Conservation (phyloP, 2,888 invertebrate species). For the Onthophagus sagittarius region DNA sequence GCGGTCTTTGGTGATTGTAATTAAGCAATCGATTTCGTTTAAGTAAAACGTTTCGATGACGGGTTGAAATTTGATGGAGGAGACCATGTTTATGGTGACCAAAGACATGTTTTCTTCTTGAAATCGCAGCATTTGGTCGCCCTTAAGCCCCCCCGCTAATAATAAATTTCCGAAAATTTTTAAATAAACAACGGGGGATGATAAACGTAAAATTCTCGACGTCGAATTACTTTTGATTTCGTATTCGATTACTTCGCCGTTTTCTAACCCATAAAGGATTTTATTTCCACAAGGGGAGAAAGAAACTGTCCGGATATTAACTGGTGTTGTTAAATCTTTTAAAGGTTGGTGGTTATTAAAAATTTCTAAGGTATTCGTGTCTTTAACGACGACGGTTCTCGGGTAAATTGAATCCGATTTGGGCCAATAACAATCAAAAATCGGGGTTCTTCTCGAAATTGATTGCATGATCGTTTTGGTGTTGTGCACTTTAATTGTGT, state of each 20-base stretch:
- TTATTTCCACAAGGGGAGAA: constrained; percentile 40
- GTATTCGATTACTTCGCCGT: constrained; percentile 37
- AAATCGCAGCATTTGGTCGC: constrained; percentile 12
- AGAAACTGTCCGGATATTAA: constrained; percentile 35
- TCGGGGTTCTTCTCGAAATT: constrained; percentile 19
- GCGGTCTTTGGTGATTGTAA: constrained; percentile 27
- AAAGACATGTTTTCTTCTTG: constrained; percentile 12
- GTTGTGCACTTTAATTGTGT: constrained; percentile 14
- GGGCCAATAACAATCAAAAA: constrained; percentile 21
- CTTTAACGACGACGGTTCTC: constrained; percentile 29
- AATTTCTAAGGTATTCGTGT: constrained; percentile 36
- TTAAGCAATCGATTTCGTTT: constrained; percentile 16
- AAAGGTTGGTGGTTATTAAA: constrained; percentile 35
- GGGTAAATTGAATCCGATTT: constrained; percentile 13
- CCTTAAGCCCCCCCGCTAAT: constrained; percentile 5
- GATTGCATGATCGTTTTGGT: constrained; percentile 2
- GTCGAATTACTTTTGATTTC: constrained; percentile 34
- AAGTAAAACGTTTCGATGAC: constrained; percentile 28
- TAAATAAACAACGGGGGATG: constrained; percentile 30
- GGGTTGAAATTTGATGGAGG: constrained; percentile 22
- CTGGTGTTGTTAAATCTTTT: constrained; percentile 34
- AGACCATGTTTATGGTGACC: neutral
- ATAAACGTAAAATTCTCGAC: constrained; percentile 30
- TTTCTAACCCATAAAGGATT: constrained; percentile 39
- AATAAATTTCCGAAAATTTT: constrained; percentile 29